phyloP scores from a whole-genome alignment of 2,888 invertebrate genomes.

The Drosophila yooni region DNA sequence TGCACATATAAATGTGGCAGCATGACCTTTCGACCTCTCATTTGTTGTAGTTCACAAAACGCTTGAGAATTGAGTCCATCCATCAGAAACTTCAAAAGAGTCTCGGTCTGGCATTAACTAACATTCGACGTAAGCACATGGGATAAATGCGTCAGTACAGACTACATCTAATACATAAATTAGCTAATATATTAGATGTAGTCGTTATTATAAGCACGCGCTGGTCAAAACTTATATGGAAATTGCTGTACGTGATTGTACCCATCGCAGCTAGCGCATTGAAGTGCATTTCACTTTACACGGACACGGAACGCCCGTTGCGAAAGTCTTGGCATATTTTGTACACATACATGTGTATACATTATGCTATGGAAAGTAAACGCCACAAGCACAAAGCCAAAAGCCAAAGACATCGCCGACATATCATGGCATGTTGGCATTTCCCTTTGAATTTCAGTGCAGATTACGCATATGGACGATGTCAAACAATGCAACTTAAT shows the following conservation, averaged over 20 bases:
- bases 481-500: constrained; percentile 2
- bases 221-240: constrained; percentile 23
- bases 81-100: constrained; percentile 55
- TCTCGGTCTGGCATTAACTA: constrained; percentile 9
- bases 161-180: no score
- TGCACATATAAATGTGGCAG: constrained; percentile 9
- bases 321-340: constrained; percentile 47
- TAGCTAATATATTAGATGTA: constrained; percentile 41
- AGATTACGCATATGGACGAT: constrained; percentile 6
- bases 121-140: constrained; percentile 15
- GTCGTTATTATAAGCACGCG: constrained; percentile 21
- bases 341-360: constrained; percentile 9
- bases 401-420: constrained; percentile 22
- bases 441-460: constrained; percentile 36
- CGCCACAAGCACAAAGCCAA: constrained; percentile 32
- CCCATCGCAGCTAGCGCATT: constrained; percentile 22
- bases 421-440: constrained; percentile 39
- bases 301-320: constrained; percentile 60
- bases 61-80: constrained; percentile 34
- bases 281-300: constrained; percentile 55
- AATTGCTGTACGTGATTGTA: constrained; percentile 23
- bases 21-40: constrained; percentile 44
- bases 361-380: constrained; percentile 29
- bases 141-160: constrained; percentile 5
- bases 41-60: constrained; percentile 14